These are phyloP conservation scores for Psilopogon haemacephalus DNA, from an alignment of 2,113 vertebrate species.

Conservation along the genomic window DNA sequence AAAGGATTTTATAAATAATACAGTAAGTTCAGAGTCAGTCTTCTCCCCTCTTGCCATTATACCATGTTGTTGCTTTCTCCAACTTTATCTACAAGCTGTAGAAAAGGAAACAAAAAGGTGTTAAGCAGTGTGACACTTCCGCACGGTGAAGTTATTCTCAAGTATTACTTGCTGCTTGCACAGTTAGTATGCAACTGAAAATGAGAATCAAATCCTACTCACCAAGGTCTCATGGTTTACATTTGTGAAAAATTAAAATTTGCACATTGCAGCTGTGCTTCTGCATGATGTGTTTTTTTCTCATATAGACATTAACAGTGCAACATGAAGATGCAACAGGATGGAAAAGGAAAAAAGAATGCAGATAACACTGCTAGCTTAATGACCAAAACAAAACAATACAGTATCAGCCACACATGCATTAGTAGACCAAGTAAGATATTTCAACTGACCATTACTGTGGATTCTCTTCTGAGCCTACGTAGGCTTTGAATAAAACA, in stretches of 20 bases:
- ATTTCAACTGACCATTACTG: conserved; percentile 92
- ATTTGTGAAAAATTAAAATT: conserved; percentile 43
- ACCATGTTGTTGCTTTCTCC: conserved; percentile 98
- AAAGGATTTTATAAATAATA: conserved; percentile 80
- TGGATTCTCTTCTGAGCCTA: conserved; percentile 90
- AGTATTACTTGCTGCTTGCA: conserved; percentile 36
- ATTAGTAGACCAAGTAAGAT: conserved; percentile 79
- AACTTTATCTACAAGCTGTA: conserved; percentile 92
- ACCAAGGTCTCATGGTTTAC: conserved; percentile 56
- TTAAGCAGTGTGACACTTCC: neutral
- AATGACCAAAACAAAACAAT: conserved; percentile 68
- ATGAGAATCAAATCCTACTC: conserved; percentile 65
- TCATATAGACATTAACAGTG: conserved; percentile 67
- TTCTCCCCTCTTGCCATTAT: conserved; percentile 81
- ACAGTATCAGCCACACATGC: conserved; percentile 76
- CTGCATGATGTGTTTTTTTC: conserved; percentile 73
- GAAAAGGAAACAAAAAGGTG: conserved; percentile 52
- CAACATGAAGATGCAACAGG: conserved; percentile 74
- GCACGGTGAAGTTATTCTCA: conserved; percentile 19
- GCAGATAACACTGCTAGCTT: conserved; percentile 69
- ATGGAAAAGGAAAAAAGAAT: conserved; percentile 76
- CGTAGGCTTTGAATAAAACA: conserved; percentile 90
- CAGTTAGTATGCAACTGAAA: conserved; percentile 59
- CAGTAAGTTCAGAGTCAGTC: conserved; percentile 76
- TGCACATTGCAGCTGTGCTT: conserved; percentile 55